A percentile compares a stretch with the other conserved stretches of the same genome.
Evolutionary conservation across 1,140 invertebrate genomes (phyloP).

Genomic region (Tetragonula clypearis): DNA sequence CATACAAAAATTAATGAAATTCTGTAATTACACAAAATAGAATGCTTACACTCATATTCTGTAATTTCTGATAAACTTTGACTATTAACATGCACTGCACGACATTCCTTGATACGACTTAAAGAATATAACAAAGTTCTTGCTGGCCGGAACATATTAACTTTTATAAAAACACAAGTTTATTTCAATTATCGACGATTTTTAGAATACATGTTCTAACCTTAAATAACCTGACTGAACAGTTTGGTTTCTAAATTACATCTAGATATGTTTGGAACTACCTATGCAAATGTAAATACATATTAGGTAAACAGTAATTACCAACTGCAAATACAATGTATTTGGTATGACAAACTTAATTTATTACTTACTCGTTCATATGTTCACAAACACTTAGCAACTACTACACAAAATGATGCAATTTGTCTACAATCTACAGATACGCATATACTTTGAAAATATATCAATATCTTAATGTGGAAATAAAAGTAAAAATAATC

Average conservation of each 20-base stretch:
- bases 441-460: not conserved
- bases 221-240: conserved; percentile 6
- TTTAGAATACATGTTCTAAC: conserved; percentile 38
- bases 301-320: not conserved
- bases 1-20: not conserved
- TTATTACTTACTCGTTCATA: not conserved
- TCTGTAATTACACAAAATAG: not conserved
- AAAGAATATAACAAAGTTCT: conserved; percentile 61
- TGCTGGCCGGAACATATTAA: conserved; percentile 72
- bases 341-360: not conserved
- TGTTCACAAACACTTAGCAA: not conserved
- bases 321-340: too few relatives aligned
- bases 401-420: conserved; percentile 22
- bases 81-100: conserved; percentile 57
- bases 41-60: conserved; percentile 73
- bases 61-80: conserved; percentile 66
- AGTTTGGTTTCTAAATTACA: not conserved
- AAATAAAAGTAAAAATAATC: too few relatives aligned
- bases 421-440: not conserved
- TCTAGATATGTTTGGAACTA: not conserved
- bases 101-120: conserved; percentile 64
- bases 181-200: not conserved
- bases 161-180: not conserved
- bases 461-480: not conserved
- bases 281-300: not conserved